Conservation (phyloP, 2,888 invertebrate genomes). For the Agrochola lota region DNA sequence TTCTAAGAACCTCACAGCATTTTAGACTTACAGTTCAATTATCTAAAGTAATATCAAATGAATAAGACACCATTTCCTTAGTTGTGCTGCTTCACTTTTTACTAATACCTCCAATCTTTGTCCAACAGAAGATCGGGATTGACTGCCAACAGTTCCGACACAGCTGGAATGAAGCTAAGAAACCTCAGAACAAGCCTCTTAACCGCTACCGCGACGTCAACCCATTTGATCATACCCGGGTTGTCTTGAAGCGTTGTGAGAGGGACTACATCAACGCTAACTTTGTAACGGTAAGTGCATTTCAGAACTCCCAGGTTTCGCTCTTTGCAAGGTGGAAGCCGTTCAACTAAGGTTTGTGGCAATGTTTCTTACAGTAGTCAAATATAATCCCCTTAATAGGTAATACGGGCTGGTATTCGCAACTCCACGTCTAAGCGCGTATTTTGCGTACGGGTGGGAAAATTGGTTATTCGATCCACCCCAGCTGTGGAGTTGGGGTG, state of each 20-base stretch:
- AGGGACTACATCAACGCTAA: conserved; percentile 99
- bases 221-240: conserved; percentile 98
- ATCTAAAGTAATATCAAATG: background rate
- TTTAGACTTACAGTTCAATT: background rate
- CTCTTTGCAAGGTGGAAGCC: conserved; percentile 10
- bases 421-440: no score
- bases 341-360: conserved; percentile 54
- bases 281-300: conserved; percentile 93
- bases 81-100: background rate
- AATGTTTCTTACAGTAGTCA: background rate
- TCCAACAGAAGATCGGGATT: conserved; percentile 93
- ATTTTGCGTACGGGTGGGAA: no score
- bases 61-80: background rate
- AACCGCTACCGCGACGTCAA: conserved; percentile 99
- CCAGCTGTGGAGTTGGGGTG: no score
- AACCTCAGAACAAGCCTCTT: conserved; percentile 94
- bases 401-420: no score
- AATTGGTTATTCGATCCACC: no score
- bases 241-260: conserved; percentile 93
- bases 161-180: conserved; percentile 93
- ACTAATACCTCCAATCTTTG: conserved; percentile 28
- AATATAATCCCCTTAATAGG: no score
- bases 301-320: conserved; percentile 25
- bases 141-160: conserved; percentile 92
- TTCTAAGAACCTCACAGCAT: background rate